Base-by-base conservation (phyloP, 2,113 vertebrate species). In the pig (Sus scrofa) region DNA sequence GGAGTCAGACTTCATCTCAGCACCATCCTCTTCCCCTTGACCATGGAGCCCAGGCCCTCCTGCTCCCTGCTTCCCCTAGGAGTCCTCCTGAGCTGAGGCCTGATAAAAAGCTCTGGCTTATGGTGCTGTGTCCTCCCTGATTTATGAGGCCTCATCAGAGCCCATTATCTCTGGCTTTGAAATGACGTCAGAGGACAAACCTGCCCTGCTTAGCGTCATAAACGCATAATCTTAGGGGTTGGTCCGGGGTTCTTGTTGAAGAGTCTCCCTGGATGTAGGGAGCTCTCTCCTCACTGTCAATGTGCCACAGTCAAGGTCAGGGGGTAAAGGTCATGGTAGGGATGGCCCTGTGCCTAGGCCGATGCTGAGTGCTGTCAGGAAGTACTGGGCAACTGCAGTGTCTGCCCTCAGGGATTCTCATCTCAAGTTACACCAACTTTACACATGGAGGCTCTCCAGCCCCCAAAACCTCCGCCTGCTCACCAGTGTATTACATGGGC, bases 81-180 rank as follows among this genome's bases (percentile, higher is more conserved):
- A 91, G 19, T 37, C 75, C 62, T 39, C 65, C 9, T 67, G 75
- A 84, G 92, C 34, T 0, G 3, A 77, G 54, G 34, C 24, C 84
- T 94, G 81, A 92, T 54, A 34, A 85, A 88, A 68, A 86, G 62
- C 86, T 73, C 11, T 7, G 34, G 58, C 75, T n/a, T 56, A 16
- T 14, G 56, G 81, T 32, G 32, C 16, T 1, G 2, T 11, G 63
- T 62, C 94, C 54, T 54, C 20, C 9, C 77, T 63, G 86, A 91
- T 91, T 67, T 96, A 79, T 83, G 79, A 86, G 70, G 86, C 75
- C 71, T 81, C 77, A 24, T 82, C 91, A 85, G 77, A 97, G 50
- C 62, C 94, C 60, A 54, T 77, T 56, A 58, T 56, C 79, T 65
- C 67, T 52, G 67, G 70, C 88, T 97, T 62, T 92, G 92, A 95